Percentiles rank a stretch among this genome's conserved stretches.
Conservation (phyloP, 1,140 invertebrate species). For the Aporrectodea caliginosa region DNA sequence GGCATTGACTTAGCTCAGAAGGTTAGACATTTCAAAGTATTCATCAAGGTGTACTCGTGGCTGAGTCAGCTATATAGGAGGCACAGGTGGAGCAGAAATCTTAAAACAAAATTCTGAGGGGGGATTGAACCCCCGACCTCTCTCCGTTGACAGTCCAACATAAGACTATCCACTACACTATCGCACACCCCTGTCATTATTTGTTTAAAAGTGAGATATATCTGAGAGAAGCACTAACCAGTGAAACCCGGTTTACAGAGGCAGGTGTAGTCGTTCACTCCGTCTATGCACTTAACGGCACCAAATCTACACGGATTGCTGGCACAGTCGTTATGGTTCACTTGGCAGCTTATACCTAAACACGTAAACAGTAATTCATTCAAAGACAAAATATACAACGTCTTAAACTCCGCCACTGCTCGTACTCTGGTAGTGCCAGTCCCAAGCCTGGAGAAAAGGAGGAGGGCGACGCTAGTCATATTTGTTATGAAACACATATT, state of each 20-base stretch:
- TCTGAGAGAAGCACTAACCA: constrained; percentile 2
- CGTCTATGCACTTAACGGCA: constrained; percentile 6
- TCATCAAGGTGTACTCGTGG: too few species aligned
- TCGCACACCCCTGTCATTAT: too few species aligned
- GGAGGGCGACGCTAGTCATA: not conserved
- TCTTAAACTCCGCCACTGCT: not conserved
- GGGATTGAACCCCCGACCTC: too few species aligned
- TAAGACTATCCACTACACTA: too few species aligned
- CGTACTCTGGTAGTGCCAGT: not conserved
- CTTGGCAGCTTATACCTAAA: not conserved
- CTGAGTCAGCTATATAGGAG: too few species aligned
- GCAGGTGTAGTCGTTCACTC: not conserved
- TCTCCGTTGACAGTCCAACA: too few species aligned
- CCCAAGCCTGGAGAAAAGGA: not conserved
- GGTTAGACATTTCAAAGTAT: too few species aligned
- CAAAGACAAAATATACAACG: not conserved
- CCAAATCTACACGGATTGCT: not conserved
- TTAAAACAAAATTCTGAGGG: too few species aligned
- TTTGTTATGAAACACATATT: not conserved
- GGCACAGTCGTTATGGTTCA: not conserved
- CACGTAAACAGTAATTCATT: not conserved
- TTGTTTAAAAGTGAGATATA: too few species aligned
- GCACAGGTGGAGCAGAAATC: too few species aligned
- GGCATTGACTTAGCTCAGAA: too few species aligned
- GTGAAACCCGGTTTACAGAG: constrained; percentile 14